A percentile compares a stretch with the other conserved stretches of the same genome.
Conservation (phyloP, 1,140 invertebrate species). For the Scaptomyza montana region DNA sequence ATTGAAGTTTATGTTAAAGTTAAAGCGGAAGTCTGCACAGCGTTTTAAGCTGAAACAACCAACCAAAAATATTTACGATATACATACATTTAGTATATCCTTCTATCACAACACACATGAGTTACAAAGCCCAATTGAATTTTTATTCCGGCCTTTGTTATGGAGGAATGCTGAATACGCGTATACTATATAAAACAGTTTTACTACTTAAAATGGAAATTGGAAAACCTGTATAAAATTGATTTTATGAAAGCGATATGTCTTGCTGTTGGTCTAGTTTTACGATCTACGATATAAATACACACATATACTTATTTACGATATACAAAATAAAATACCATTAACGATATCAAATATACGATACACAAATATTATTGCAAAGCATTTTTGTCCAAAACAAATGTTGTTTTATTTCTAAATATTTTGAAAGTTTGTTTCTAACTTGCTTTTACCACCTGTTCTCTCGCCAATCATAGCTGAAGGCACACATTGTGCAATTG, state of each 20-base stretch:
- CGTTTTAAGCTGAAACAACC: conserved; percentile 78
- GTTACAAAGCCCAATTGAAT: conserved; percentile 55
- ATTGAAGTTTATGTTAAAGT: conserved; percentile 42
- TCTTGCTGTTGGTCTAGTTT: conserved; percentile 81
- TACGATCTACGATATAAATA: conserved; percentile 66
- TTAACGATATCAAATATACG: conserved; percentile 53
- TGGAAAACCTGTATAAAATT: conserved; percentile 67
- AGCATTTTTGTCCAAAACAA: conserved; percentile 30
- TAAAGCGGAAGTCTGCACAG: conserved; percentile 64
- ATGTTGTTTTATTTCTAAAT: conserved; percentile 67
- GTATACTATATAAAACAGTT: conserved; percentile 25
- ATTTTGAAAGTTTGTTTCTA: conserved; percentile 35
- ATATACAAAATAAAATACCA: conserved; percentile 40
- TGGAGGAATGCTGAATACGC: conserved; percentile 16
- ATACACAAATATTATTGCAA: conserved; percentile 69
- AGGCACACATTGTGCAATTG: conserved; percentile 83
- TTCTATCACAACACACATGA: conserved; percentile 48
- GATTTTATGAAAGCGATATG: conserved; percentile 81
- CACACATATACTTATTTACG: conserved; percentile 45
- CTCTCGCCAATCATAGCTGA: conserved; percentile 55
- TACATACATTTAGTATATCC: conserved; percentile 39
- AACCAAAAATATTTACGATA: conserved; percentile 57
- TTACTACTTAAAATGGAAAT: conserved; percentile 46
- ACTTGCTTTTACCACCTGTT: conserved; percentile 29
- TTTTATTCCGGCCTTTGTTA: conserved; percentile 13